A percentile compares a stretch with the other conserved stretches of the same genome.
These are phyloP conservation scores for Tetheella fluctuosa DNA, from an alignment of 2,888 invertebrate genomes.

Conservation along the genomic window DNA sequence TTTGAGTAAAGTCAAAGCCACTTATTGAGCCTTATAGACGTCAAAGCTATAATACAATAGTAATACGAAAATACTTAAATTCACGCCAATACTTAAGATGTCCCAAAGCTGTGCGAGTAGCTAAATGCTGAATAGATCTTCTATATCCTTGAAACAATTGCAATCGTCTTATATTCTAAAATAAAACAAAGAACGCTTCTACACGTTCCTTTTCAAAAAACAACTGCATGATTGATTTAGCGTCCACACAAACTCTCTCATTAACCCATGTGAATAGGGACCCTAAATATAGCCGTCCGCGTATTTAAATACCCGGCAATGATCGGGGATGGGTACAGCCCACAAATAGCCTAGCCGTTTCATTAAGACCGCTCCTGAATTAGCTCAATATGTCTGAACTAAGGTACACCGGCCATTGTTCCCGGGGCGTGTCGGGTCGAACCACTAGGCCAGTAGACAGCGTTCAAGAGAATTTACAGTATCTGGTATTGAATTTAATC, in stretches of 20 bases:
- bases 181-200: neutral
- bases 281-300: slow-evolving; percentile 19
- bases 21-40: no score
- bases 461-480: neutral
- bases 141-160: no score
- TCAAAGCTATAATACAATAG: no score
- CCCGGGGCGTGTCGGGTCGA: slow-evolving; percentile 8
- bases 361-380: slow-evolving; percentile 26
- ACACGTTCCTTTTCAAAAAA: neutral
- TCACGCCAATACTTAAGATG: no score
- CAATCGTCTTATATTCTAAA: no score
- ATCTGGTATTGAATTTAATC: no score
- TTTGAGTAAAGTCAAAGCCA: no score
- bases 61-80: no score
- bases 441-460: neutral
- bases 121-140: no score
- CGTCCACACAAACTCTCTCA: neutral
- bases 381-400: slow-evolving; percentile 5
- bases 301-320: slow-evolving; percentile 25
- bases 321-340: slow-evolving; percentile 22
- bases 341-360: slow-evolving; percentile 28
- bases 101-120: no score
- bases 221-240: neutral
- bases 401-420: neutral
- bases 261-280: neutral